Percentiles rank a stretch among this genome's conserved stretches.
phyloP scores from a whole-genome alignment of 2,113 vertebrate species.

The Hucho hucho region DNA sequence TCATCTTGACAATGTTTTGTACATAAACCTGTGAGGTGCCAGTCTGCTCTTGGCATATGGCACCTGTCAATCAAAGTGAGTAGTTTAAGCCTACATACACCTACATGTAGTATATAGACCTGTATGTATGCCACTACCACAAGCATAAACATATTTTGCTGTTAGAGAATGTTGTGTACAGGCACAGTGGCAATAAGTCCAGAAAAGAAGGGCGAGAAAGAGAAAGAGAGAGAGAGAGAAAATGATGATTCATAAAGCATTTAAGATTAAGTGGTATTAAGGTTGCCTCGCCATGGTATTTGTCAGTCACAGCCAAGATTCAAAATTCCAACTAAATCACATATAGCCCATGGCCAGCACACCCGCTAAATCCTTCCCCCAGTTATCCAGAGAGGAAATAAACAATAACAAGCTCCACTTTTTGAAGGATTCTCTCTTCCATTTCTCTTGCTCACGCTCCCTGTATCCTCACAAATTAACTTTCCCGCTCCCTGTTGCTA shows the following conservation, averaged over 20 bases:
- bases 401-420: slow-evolving; percentile 30
- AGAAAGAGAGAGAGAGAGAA: neutral
- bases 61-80: too few relatives aligned
- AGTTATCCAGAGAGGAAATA: slow-evolving; percentile 28
- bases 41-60: too few relatives aligned
- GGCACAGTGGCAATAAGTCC: too few relatives aligned
- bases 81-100: too few relatives aligned
- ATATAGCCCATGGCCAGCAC: slow-evolving; percentile 37
- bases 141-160: too few relatives aligned
- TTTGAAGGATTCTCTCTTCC: slow-evolving; percentile 3
- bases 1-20: too few relatives aligned
- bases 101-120: too few relatives aligned
- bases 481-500: slow-evolving; percentile 10
- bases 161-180: too few relatives aligned
- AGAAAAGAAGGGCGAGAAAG: neutral
- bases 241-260: slow-evolving; percentile 21
- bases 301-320: slow-evolving; percentile 42
- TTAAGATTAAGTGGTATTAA: slow-evolving; percentile 42
- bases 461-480: neutral
- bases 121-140: too few relatives aligned
- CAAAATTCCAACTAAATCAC: slow-evolving; percentile 46
- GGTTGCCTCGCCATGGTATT: slow-evolving; percentile 35
- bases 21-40: too few relatives aligned
- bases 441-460: neutral
- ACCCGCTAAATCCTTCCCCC: slow-evolving; percentile 38